Conservation (phyloP, 2,797 vertebrate species). For the Rallus crepitans region DNA sequence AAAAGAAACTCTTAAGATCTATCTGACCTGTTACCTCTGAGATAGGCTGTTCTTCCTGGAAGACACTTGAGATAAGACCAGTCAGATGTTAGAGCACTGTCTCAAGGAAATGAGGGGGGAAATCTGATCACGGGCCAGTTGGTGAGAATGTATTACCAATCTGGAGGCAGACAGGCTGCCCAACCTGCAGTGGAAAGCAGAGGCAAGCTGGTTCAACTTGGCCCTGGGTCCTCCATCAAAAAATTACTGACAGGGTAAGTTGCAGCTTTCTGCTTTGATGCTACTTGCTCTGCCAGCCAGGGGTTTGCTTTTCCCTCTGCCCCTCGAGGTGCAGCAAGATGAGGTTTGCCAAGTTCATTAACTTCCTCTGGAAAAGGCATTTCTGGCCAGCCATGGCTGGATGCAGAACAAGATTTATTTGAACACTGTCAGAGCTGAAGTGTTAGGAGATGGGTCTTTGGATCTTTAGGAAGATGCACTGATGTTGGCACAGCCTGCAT, state of each 20-base stretch:
- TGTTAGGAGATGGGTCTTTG: neutral
- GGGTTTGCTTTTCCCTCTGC: neutral
- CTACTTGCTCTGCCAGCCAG: neutral
- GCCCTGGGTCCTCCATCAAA: neutral
- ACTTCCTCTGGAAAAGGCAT: neutral
- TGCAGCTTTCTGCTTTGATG: neutral
- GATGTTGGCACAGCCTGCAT: neutral
- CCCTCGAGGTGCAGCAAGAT: neutral
- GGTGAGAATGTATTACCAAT: neutral
- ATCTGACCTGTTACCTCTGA: neutral
- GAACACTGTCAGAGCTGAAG: neutral
- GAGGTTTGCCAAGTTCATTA: neutral
- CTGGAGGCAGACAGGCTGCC: neutral
- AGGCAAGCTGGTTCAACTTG: neutral
- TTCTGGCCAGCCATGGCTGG: neutral
- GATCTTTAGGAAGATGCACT: neutral
- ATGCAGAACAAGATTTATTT: neutral
- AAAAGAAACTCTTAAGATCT: neutral
- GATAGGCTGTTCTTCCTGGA: neutral
- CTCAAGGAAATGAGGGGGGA: neutral
- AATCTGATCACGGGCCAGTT: neutral
- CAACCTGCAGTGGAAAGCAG: neutral
- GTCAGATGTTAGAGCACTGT: neutral
- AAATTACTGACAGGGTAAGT: neutral
- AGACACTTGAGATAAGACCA: neutral